These are phyloP conservation scores for Antigone vipio DNA, from an alignment of 2,113 vertebrate species.

Conservation along the genomic window DNA sequence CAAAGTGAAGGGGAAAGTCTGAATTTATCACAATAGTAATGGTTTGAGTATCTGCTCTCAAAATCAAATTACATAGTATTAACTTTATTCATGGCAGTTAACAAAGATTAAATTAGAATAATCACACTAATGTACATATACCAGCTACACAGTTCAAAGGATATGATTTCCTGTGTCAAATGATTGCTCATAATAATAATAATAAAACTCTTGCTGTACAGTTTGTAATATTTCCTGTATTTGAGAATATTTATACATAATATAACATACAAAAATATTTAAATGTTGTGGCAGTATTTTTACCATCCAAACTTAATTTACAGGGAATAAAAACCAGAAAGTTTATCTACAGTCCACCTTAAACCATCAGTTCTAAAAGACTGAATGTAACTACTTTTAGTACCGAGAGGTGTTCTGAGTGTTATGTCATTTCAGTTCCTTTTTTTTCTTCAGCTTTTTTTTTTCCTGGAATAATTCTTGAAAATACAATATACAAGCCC, in stretches of 20 bases:
- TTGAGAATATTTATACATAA: constrained; percentile 57
- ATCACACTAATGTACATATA: constrained; percentile 49
- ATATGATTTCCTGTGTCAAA: constrained; percentile 83
- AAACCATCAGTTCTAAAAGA: constrained; percentile 3
- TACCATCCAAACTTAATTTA: constrained; percentile 47
- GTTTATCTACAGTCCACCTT: constrained; percentile 43
- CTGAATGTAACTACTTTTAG: background rate
- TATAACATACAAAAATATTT: constrained; percentile 60
- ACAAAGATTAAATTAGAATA: constrained; percentile 5
- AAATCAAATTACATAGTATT: background rate
- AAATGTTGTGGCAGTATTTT: constrained; percentile 44
- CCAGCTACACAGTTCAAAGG: constrained; percentile 76
- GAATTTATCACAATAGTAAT: background rate
- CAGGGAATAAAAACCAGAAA: constrained; percentile 6
- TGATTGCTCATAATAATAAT: background rate
- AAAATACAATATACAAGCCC: constrained; percentile 40
- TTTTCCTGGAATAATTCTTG: constrained; percentile 10
- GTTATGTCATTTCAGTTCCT: background rate
- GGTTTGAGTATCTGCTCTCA: background rate
- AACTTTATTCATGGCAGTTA: background rate
- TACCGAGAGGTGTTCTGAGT: background rate
- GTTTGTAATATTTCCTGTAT: constrained; percentile 26
- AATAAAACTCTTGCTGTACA: constrained; percentile 64
- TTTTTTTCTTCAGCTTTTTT: background rate
- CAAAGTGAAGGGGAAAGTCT: background rate